Evolutionary conservation across 2,797 vertebrate genomes (phyloP).

Genomic region (Catamblyrhynchus diadema): DNA sequence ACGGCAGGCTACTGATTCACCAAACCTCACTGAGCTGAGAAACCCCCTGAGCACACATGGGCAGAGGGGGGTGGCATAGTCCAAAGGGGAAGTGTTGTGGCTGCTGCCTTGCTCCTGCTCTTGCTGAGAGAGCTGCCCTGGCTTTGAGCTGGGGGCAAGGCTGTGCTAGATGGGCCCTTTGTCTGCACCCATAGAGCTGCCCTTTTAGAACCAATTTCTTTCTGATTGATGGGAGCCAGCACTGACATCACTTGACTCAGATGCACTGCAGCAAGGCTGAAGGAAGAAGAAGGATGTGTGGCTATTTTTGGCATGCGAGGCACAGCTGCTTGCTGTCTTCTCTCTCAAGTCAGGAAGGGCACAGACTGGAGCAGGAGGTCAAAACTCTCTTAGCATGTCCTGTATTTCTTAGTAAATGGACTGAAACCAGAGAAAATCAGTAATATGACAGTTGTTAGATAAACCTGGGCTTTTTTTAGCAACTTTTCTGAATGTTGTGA

Average conservation of each 20-base stretch:
- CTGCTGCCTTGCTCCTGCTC: neutral
- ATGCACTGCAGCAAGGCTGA: neutral
- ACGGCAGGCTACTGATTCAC: neutral
- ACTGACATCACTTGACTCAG: neutral
- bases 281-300: neutral
- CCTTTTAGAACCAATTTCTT: neutral
- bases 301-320: slow-evolving; percentile 1
- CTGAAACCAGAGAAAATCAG: neutral
- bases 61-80: neutral
- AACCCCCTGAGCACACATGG: neutral
- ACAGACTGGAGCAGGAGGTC: neutral
- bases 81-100: neutral
- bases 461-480: neutral
- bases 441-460: neutral
- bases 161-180: neutral
- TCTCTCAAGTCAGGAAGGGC: slow-evolving; percentile 28
- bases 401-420: neutral
- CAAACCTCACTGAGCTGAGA: neutral
- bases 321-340: neutral
- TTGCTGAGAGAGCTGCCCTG: neutral
- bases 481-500: neutral
- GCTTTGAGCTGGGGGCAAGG: neutral
- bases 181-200: neutral
- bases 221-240: neutral
- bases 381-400: neutral